Evolutionary conservation across 2,888 invertebrate genomes (phyloP), one percentile per base, ranked within the genome.

Genomic region (Brenthis ino): DNA sequence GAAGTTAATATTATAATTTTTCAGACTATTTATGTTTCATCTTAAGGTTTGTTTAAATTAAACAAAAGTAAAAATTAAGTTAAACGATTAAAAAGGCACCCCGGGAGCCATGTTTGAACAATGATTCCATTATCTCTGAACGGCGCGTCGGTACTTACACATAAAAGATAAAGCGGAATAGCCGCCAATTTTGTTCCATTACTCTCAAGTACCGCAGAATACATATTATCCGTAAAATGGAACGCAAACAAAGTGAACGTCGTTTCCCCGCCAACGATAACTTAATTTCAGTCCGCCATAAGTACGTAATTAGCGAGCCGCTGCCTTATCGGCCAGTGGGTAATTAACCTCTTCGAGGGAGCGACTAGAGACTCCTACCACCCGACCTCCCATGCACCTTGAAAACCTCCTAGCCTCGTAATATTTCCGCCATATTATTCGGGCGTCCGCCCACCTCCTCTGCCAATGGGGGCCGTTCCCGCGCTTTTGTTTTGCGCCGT

Each of bases 251-350:
- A 91, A 91, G 89, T 88, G 90, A 90, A 81, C 89, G 90, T 89
- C 91, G 90, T 86, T 89, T 87, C 85, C 87, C 87, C 85, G 87
- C 87, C 88, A 86, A 87, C 92, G 91, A 93, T 93, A 93, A 93
- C 91, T 91, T 93, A 93, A 92, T 93, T 92, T 91, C 91, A 87
- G 91, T 87, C 91, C 87, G 89, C 92, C 91, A 90, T 93, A 93
- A 93, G 93, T 93, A 91, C 89, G 91, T 93, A 92, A 92, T 93
- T 93, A 93, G 93, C 92, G 91, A 85, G 89, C 92, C 91, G 86
- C 88, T 93, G 91, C 91, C 93, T 93, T 92, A 93, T 93, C 92
- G 89, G 90, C 91, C 86, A 87, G 88, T 81, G 89, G 91, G 92
- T 92, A 92, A 93, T 93, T 93, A 93, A 93, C 93, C 93, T 92